Conservation (phyloP, 1,140 invertebrate species). For the Aphidius gifuensis region DNA sequence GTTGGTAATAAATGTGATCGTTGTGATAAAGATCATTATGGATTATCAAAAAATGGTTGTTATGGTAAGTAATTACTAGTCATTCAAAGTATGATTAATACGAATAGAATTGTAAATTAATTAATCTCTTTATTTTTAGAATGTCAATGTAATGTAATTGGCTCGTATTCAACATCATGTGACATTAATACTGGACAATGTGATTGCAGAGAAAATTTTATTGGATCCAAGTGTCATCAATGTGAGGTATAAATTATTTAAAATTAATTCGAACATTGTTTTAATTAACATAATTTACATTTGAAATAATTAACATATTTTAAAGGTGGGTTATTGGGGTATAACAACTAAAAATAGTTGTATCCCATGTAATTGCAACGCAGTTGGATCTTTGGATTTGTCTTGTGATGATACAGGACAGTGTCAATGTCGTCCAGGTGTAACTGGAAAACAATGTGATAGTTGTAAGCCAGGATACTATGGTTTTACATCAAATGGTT, state of each 20-base stretch:
- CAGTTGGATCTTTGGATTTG: slow-evolving; percentile 65
- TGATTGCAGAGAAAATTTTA: slow-evolving; percentile 76
- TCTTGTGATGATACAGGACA: slow-evolving; percentile 77
- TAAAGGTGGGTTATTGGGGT: slow-evolving; percentile 74
- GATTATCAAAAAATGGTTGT: slow-evolving; percentile 71
- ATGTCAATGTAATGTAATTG: slow-evolving; percentile 74
- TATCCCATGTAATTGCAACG: slow-evolving; percentile 70
- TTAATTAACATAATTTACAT: slow-evolving; percentile 5
- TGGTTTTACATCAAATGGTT: slow-evolving; percentile 79
- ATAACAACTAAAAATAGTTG: slow-evolving; percentile 66
- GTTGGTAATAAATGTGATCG: slow-evolving; percentile 75
- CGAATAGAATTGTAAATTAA: neutral
- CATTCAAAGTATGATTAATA: neutral
- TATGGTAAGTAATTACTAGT: slow-evolving; percentile 59
- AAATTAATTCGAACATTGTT: neutral
- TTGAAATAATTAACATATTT: neutral
- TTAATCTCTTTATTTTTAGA: slow-evolving; percentile 39
- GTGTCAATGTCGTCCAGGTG: slow-evolving; percentile 82
- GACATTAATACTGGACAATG: slow-evolving; percentile 86
- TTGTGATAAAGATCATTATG: slow-evolving; percentile 75
- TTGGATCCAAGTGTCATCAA: slow-evolving; percentile 80
- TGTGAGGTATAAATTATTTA: slow-evolving; percentile 67
- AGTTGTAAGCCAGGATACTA: slow-evolving; percentile 76
- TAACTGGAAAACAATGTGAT: slow-evolving; percentile 78
- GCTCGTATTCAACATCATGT: slow-evolving; percentile 73